Evolutionary conservation across 2,888 invertebrate genomes (phyloP).

Genomic region (Caenorhabditis wallacei): DNA sequence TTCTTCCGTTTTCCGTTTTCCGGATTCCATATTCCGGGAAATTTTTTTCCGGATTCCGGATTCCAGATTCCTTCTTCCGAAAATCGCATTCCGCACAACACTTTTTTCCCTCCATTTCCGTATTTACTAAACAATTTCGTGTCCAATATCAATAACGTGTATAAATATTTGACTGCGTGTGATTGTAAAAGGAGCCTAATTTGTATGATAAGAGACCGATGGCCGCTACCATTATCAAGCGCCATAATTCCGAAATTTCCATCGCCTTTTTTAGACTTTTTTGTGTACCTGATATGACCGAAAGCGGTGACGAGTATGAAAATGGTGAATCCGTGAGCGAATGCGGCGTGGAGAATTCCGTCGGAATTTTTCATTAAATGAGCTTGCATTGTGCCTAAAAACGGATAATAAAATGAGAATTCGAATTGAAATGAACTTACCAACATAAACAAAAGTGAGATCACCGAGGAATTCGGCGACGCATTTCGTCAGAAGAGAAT

Average conservation of each 20-base stretch:
- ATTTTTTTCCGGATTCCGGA: neutral
- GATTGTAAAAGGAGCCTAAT: constrained; percentile 49
- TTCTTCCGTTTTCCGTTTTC: too few species aligned
- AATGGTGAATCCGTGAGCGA: constrained; percentile 79
- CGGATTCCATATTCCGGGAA: too few species aligned
- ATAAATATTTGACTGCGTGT: constrained; percentile 21
- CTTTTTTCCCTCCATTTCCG: constrained; percentile 1
- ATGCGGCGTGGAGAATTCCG: constrained; percentile 72
- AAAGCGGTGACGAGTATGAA: constrained; percentile 75
- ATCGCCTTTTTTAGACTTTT: constrained; percentile 27
- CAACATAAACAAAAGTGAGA: constrained; percentile 77
- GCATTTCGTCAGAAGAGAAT: constrained; percentile 75
- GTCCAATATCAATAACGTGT: neutral
- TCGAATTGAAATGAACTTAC: constrained; percentile 46
- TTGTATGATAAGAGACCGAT: constrained; percentile 28
- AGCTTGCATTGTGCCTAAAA: constrained; percentile 74
- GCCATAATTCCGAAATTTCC: constrained; percentile 45
- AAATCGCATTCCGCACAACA: too few species aligned
- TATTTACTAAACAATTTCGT: constrained; percentile 30
- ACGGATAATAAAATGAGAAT: neutral
- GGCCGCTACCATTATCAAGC: constrained; percentile 34
- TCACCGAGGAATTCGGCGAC: constrained; percentile 77
- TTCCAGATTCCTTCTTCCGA: too few species aligned
- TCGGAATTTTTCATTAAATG: constrained; percentile 58
- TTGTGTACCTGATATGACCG: constrained; percentile 77